Evolutionary conservation across 2,113 vertebrate genomes (phyloP).

Genomic region (Pionites leucogaster): DNA sequence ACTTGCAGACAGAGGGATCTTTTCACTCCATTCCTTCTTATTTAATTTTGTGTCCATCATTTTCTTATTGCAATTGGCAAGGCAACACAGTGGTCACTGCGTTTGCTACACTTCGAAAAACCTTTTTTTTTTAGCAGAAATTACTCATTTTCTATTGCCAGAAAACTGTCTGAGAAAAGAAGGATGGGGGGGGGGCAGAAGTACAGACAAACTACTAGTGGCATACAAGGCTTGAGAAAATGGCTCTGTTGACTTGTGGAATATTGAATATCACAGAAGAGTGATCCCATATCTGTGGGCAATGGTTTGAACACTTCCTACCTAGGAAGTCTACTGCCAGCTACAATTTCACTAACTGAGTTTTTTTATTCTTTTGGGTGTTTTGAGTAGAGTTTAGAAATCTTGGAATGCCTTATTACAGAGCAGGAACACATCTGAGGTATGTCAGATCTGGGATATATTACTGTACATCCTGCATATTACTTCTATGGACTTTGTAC

Average conservation of each 20-base stretch:
- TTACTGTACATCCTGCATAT: not conserved
- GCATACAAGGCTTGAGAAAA: not conserved
- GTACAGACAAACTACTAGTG: not conserved
- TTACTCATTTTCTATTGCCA: not conserved
- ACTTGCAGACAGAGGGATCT: not conserved
- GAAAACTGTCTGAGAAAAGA: not conserved
- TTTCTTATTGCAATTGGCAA: not conserved
- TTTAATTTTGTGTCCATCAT: not conserved
- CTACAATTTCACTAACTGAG: not conserved
- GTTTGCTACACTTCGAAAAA: not conserved
- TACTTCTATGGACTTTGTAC: not conserved
- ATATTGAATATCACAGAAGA: not conserved
- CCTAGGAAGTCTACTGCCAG: not conserved
- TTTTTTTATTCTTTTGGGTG: not conserved
- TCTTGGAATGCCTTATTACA: not conserved
- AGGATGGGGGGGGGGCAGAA: fast-evolving
- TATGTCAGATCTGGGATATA: not conserved
- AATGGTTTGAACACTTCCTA: not conserved
- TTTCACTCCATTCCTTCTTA: not conserved
- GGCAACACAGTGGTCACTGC: not conserved
- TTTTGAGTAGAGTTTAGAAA: not conserved
- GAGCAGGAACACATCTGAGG: not conserved
- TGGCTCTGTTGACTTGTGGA: not conserved
- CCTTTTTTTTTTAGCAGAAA: not conserved
- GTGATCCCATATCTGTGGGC: not conserved